Conservation (phyloP, 2,113 vertebrate genomes). For the Oophaga pumilio region DNA sequence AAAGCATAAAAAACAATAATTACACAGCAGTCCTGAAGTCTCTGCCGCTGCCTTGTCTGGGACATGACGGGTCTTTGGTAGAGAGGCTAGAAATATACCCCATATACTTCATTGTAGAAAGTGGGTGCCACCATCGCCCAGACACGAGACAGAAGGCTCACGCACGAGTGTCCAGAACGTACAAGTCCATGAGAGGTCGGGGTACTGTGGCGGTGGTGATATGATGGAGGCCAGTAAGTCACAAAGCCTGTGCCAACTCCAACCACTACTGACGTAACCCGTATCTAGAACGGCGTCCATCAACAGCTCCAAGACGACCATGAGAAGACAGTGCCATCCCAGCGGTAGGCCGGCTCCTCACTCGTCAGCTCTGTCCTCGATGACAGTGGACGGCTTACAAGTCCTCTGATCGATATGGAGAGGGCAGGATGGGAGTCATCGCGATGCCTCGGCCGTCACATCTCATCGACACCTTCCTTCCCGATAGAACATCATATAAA, state of each 20-base stretch:
- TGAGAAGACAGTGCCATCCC: background rate
- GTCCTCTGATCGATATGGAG: background rate
- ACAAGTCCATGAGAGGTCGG: background rate
- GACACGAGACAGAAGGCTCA: background rate
- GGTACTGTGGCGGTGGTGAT: background rate
- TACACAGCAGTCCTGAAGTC: slow-evolving; percentile 56
- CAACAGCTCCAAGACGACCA: background rate
- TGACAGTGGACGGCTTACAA: background rate
- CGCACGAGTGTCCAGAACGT: background rate
- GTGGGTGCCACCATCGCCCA: background rate
- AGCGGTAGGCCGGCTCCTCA: background rate
- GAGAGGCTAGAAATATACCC: slow-evolving; percentile 56
- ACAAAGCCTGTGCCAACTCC: background rate
- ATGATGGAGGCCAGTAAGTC: background rate
- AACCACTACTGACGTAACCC: background rate
- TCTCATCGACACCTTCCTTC: background rate
- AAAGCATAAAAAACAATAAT: slow-evolving; percentile 66
- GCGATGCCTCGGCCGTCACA: background rate
- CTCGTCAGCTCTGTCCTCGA: background rate
- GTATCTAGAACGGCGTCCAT: background rate
- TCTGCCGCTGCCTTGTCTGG: slow-evolving; percentile 11
- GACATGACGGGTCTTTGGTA: slow-evolving; percentile 68
- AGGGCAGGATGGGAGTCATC: background rate
- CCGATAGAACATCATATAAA: slow-evolving; percentile 24
- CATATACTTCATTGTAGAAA: background rate